Percentiles rank a stretch among this genome's conserved stretches.
These are phyloP conservation scores for Diadema setosum DNA, from an alignment of 35 echinoderm and acorn worm genomes.

Conservation along the genomic window DNA sequence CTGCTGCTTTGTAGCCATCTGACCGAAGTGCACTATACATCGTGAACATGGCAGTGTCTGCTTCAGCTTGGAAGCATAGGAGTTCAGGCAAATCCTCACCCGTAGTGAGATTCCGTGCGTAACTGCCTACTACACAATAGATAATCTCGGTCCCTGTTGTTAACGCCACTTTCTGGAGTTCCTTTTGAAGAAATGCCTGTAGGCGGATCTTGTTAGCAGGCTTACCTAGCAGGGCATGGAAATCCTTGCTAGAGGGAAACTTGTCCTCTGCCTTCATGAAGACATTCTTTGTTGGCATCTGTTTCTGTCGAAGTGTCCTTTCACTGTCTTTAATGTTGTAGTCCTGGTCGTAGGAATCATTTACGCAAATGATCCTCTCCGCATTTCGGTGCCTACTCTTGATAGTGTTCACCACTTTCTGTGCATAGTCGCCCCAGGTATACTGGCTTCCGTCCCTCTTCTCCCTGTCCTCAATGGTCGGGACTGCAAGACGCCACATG, in stretches of 20 bases:
- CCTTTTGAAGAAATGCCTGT: constrained; percentile 38
- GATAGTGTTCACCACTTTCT: neutral
- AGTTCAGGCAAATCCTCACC: constrained; percentile 27
- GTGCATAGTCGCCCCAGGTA: neutral
- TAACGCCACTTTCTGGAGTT: constrained; percentile 8
- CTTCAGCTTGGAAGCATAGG: constrained; percentile 45
- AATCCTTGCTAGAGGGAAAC: constrained; percentile 17
- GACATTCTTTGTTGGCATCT: neutral
- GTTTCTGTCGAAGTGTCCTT: neutral
- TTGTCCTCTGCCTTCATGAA: constrained; percentile 8
- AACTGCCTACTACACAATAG: constrained; percentile 44
- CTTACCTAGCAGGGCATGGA: constrained; percentile 42
- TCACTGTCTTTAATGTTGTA: neutral
- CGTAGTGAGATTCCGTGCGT: constrained; percentile 21
- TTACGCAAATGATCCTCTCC: neutral
- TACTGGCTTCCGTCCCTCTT: constrained; percentile 10
- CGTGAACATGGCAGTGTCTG: constrained; percentile 53
- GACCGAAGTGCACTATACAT: constrained; percentile 29
- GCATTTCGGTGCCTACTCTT: neutral
- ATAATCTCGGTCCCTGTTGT: constrained; percentile 16
- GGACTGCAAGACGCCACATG: constrained; percentile 24
- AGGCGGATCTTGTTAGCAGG: constrained; percentile 45
- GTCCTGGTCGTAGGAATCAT: constrained; percentile 1
- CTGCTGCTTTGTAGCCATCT: constrained; percentile 32
- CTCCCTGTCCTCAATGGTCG: constrained; percentile 36